These are phyloP conservation scores for Lepus europaeus DNA, from an alignment of 2,113 vertebrate species.

Conservation along the genomic window DNA sequence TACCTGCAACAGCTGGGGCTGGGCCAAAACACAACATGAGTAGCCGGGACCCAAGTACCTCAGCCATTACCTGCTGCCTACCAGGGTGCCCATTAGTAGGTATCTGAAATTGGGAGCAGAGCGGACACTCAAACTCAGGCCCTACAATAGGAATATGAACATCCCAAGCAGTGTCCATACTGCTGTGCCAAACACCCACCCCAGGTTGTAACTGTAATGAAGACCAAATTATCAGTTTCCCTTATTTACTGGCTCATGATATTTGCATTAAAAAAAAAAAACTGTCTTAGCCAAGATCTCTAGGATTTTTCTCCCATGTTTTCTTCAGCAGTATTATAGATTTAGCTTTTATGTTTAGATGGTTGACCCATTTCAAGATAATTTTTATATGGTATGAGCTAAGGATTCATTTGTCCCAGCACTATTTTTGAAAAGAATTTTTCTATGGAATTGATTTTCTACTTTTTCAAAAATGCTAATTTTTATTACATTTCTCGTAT, in stretches of 20 bases:
- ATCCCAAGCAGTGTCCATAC: no score
- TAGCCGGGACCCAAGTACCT: no score
- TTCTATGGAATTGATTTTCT: background rate
- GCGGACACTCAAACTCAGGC: no score
- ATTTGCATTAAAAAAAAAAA: no score
- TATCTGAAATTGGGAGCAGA: no score
- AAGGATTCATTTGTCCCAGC: background rate
- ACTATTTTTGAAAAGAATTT: background rate
- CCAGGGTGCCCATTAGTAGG: no score
- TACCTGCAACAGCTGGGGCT: no score
- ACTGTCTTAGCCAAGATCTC: background rate
- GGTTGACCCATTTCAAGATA: background rate
- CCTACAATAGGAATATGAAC: no score
- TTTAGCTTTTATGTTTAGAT: background rate
- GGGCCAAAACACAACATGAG: no score
- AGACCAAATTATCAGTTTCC: background rate
- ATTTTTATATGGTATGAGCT: background rate
- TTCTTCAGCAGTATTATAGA: background rate
- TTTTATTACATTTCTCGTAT: background rate
- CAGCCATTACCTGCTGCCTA: no score
- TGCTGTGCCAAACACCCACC: no score
- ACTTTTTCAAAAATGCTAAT: background rate
- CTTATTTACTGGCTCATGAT: background rate
- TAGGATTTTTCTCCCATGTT: background rate
- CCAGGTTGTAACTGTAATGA: background rate